Base-by-base conservation (phyloP, 2,888 invertebrate genomes). In the Cabera pusaria region DNA sequence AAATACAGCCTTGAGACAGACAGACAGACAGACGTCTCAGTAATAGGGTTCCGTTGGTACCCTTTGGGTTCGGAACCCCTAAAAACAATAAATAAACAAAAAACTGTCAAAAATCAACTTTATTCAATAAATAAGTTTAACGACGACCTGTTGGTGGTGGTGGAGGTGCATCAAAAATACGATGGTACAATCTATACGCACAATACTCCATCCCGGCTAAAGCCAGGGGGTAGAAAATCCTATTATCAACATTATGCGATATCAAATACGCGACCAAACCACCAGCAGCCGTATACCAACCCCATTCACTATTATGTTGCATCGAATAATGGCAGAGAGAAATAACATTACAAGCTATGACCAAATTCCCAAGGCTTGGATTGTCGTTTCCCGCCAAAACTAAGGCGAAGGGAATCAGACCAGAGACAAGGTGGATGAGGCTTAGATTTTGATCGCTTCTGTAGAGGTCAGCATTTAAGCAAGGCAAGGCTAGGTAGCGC, bases 401-500 rank as follows among this genome's bases (percentile, higher is more conserved):
- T 38, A 86, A 14, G 0, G 57, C 65, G 46, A 85, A 83, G 0
- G 86, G 86, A 0, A 86, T 41, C 0, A 82, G 14, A 5, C 85
- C 86, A 6, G 84, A 83, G 5, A 76, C 20, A 5, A 84, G 49
- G 31, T 85, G 83, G 2, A 78, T 1, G 0, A 55, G 18, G 32
- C 74, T 65, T 0, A 85, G 1, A 0, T 36, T 39, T 1, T 62
- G 41, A 33, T 83, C 64, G 0, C 44, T 22, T 0, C 64, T 50
- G 26, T 76, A 72, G 1, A 85, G 39, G 19, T 86, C 86, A 0
- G 84, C 85, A 66, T 74, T 84, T 0, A 86, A 41, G 33, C 83
- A 82, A 0, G 86, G 79, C 6, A 86, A 41, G 0, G 84, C 71
- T 6, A 86, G 53, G 47, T 84, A 83, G 10, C 67, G 63, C 1